Base-by-base conservation (phyloP, 2,888 invertebrate genomes). In the Lingula anatina region DNA sequence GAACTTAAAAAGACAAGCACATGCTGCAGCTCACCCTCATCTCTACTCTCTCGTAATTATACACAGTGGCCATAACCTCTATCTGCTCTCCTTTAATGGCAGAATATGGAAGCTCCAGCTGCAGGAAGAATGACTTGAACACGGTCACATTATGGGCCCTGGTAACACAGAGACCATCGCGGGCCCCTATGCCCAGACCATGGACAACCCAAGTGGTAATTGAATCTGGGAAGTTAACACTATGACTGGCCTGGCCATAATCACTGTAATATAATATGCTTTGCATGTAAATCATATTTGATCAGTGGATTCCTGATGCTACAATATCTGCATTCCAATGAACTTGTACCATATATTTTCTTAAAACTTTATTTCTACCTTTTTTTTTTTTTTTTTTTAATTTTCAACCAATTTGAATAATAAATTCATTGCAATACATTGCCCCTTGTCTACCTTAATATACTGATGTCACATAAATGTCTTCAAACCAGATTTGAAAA, bases 41-140 rank as follows among this genome's bases (percentile, higher is more conserved):
- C n/a, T n/a, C n/a, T n/a, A n/a, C n/a, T n/a, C n/a, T n/a, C n/a
- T 54, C 46, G 41, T 66, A 63, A 46, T 58, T 60, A 46, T 62
- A 64, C 18, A 66, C 50, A 1, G 64, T 64, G 2, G 56, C 66
- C 28, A 58, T 50, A 12, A 63, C 55, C 36, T 62, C 55, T 18
- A 66, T 46, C 41, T 63, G 58, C 45, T 66, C 64, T 47, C 62
- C 51, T 5, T 64, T 44, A 20, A 54, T 50, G 4, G 60, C 64
- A 15, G 50, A 46, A n/a, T 27, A 25, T 5, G 46, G 46, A 2
- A 46, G 21, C 21, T 18, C 27, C 25, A 46, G 9, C 20, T 46
- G 35, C 27, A 36, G 25, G 25, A 46, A 25, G 27, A 46, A 24
- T 1, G 37, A 9, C 21, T 37, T 46, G 15, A 46, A 46, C 18